Conservation (phyloP, 2,888 invertebrate genomes). For the Folsomia manolachei region DNA sequence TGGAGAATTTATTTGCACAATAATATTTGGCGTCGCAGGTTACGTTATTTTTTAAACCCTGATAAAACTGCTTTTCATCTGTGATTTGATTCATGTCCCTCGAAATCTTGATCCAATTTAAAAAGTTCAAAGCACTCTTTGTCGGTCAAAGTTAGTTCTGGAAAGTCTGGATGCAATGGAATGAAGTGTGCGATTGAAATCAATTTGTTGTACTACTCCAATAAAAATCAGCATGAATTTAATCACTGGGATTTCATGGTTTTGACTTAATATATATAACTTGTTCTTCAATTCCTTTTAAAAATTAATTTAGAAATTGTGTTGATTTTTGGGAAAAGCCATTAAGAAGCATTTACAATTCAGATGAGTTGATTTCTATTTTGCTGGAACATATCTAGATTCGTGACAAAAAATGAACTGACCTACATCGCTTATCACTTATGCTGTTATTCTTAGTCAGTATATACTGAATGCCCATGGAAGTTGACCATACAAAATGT, state of each 20-base stretch:
- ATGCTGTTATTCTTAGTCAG: too few species aligned
- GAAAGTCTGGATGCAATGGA: background rate
- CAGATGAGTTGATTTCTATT: background rate
- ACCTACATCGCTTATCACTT: background rate
- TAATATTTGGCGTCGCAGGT: background rate
- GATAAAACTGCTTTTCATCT: background rate
- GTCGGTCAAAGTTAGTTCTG: slow-evolving; percentile 6
- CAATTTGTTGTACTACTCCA: too few species aligned
- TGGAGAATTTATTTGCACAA: background rate
- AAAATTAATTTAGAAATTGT: too few species aligned
- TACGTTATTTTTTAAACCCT: background rate
- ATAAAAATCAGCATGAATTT: too few species aligned
- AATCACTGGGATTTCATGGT: too few species aligned
- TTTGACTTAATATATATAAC: too few species aligned
- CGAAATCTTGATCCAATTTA: background rate
- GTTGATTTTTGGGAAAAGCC: too few species aligned
- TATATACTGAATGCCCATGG: background rate
- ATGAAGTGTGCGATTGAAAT: too few species aligned
- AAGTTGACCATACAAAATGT: background rate
- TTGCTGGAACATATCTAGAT: too few species aligned
- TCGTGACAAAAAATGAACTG: background rate
- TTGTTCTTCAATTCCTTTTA: too few species aligned
- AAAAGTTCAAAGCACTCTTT: slow-evolving; percentile 5
- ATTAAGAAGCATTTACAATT: too few species aligned
- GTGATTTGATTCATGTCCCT: background rate